phyloP scores from a whole-genome alignment of 2,797 vertebrate genomes.

The Acanthornis magna region DNA sequence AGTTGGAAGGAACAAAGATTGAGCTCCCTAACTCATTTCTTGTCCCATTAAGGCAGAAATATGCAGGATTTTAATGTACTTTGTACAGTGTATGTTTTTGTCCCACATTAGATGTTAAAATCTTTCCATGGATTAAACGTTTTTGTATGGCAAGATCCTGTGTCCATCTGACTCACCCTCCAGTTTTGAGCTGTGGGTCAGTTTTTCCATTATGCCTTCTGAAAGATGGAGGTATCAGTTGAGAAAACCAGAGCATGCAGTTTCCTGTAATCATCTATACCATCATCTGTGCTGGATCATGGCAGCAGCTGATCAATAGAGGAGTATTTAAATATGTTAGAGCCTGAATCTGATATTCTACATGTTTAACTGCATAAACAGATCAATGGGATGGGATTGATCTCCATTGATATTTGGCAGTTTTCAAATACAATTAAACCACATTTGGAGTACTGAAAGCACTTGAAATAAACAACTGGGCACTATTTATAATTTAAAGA shows the following conservation, averaged over 20 bases:
- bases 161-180: background rate
- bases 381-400: slow-evolving; percentile 82
- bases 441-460: slow-evolving; percentile 71
- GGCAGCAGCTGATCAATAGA: slow-evolving; percentile 84
- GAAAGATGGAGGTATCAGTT: slow-evolving; percentile 41
- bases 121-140: background rate
- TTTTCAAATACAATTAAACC: slow-evolving; percentile 89
- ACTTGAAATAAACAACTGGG: slow-evolving; percentile 76
- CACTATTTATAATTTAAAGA: slow-evolving; percentile 72
- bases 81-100: background rate
- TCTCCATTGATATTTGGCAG: slow-evolving; percentile 81
- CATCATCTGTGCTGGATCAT: slow-evolving; percentile 85
- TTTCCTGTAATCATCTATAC: slow-evolving; percentile 81
- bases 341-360: slow-evolving; percentile 84
- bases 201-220: slow-evolving; percentile 3
- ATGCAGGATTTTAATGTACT: background rate
- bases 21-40: background rate
- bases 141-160: background rate
- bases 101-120: background rate
- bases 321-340: slow-evolving; percentile 88
- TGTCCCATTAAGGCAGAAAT: background rate
- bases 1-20: background rate
- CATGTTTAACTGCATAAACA: slow-evolving; percentile 83
- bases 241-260: slow-evolving; percentile 63
- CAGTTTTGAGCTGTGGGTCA: background rate